Percentiles rank a stretch among this genome's conserved stretches.
phyloP scores from a whole-genome alignment of 2,888 invertebrate species.

The Hirudinaria manillensis region DNA sequence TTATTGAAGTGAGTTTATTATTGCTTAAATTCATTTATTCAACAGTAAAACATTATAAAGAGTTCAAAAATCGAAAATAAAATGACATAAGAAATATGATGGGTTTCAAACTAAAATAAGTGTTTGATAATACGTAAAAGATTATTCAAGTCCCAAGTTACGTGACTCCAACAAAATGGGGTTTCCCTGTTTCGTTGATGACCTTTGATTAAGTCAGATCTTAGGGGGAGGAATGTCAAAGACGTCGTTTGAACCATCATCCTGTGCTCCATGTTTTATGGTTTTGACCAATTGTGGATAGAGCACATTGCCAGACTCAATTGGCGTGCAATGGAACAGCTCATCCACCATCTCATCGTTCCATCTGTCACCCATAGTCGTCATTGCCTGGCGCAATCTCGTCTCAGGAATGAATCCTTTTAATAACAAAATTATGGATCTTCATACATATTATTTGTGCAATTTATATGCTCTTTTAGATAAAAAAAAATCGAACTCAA shows the following conservation, averaged over 20 bases:
- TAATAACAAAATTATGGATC: not conserved
- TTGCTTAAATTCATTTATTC: too few relatives aligned
- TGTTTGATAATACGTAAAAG: too few relatives aligned
- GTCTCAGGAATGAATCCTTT: conserved; percentile 44
- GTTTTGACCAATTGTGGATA: conserved; percentile 51
- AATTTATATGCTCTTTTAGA: too few relatives aligned
- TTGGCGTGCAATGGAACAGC: conserved; percentile 50
- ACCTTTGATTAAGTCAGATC: not conserved
- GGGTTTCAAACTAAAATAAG: too few relatives aligned
- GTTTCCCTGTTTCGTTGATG: not conserved
- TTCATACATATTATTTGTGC: too few relatives aligned
- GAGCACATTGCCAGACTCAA: conserved; percentile 47
- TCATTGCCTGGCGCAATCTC: conserved; percentile 49
- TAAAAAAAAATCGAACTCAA: too few relatives aligned
- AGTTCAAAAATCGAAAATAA: too few relatives aligned
- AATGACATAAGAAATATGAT: too few relatives aligned
- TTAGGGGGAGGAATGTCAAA: not conserved
- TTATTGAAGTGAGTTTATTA: too few relatives aligned
- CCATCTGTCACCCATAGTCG: conserved; percentile 54
- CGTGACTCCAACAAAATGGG: too few relatives aligned
- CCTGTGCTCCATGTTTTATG: conserved; percentile 50
- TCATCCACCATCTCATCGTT: conserved; percentile 53
- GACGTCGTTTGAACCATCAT: conserved; percentile 31
- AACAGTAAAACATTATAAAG: too few relatives aligned
- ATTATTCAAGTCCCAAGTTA: too few relatives aligned